phyloP scores from a whole-genome alignment of 2,888 invertebrate genomes.

The Melieria crassipennis region DNA sequence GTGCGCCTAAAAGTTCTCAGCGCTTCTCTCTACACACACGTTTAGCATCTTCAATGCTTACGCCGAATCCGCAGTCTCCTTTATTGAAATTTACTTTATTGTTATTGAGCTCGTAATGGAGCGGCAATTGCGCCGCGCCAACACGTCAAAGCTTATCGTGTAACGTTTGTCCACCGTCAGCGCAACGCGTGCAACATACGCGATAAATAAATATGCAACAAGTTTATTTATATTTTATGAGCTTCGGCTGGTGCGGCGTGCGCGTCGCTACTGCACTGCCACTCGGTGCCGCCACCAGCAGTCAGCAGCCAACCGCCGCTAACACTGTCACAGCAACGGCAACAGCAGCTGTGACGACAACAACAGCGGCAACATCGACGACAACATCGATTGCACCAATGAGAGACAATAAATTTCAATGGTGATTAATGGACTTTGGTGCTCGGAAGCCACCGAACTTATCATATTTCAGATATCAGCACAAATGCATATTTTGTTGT shows the following conservation, averaged over 20 bases:
- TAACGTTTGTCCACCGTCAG: background rate
- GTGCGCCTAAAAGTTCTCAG: no score
- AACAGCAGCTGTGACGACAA: slow-evolving; percentile 9
- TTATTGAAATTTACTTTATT: no score
- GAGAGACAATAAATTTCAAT: slow-evolving; percentile 40
- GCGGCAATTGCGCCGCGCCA: no score
- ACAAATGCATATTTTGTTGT: slow-evolving; percentile 33
- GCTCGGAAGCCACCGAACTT: slow-evolving; percentile 40
- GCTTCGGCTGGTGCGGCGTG: slow-evolving; percentile 31
- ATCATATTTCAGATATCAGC: slow-evolving; percentile 41
- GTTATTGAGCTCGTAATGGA: no score
- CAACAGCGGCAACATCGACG: slow-evolving; percentile 7
- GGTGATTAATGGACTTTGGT: slow-evolving; percentile 42
- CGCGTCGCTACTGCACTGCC: background rate
- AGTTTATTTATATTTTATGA: slow-evolving; percentile 42
- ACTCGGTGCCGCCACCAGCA: background rate
- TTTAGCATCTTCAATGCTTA: no score
- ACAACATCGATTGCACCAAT: slow-evolving; percentile 3
- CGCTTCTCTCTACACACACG: no score
- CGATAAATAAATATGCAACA: slow-evolving; percentile 38
- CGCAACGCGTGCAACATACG: background rate
- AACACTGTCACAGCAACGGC: background rate
- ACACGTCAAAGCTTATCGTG: no score
- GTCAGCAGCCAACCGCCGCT: no score
- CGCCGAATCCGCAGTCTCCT: no score